Evolutionary conservation across 2,113 vertebrate species (phyloP).

Genomic region (Polypterus bichir): DNA sequence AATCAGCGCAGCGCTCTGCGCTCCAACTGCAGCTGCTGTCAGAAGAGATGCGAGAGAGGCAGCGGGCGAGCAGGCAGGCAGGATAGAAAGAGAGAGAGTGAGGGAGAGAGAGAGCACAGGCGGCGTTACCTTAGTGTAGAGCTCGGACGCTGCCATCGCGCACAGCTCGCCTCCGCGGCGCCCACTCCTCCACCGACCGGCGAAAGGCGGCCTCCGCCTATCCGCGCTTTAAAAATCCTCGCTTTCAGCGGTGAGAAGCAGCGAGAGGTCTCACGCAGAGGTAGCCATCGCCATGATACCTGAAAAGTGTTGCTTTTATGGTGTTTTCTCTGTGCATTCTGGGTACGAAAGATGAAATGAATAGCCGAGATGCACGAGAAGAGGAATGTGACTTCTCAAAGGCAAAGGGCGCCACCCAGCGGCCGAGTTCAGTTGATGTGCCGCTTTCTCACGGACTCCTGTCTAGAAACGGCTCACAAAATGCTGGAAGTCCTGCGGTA

Average conservation of each 20-base stretch:
- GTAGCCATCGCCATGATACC: constrained; percentile 43
- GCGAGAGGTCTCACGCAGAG: constrained; percentile 11
- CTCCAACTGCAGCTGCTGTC: neutral
- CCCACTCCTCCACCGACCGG: constrained; percentile 14
- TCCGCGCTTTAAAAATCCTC: neutral
- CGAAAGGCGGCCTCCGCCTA: neutral
- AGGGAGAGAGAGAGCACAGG: neutral
- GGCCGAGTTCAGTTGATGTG: constrained; percentile 18
- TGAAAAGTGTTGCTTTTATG: constrained; percentile 31
- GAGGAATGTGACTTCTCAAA: neutral
- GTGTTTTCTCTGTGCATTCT: constrained; percentile 61
- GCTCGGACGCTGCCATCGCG: constrained; percentile 67
- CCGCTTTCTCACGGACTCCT: neutral
- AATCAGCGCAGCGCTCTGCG: neutral
- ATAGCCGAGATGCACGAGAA: neutral
- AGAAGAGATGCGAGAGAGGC: neutral
- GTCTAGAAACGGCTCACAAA: neutral
- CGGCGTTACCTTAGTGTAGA: constrained; percentile 71
- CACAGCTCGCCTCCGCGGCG: constrained; percentile 13
- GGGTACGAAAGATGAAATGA: constrained; percentile 54
- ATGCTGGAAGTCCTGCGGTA: too few relatives aligned
- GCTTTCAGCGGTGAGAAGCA: neutral
- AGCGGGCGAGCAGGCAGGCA: neutral
- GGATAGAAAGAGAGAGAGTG: too few relatives aligned
- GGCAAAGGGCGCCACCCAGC: constrained; percentile 33